phyloP scores from a whole-genome alignment of 2,888 invertebrate genomes.

The Drosophila anomalata region DNA sequence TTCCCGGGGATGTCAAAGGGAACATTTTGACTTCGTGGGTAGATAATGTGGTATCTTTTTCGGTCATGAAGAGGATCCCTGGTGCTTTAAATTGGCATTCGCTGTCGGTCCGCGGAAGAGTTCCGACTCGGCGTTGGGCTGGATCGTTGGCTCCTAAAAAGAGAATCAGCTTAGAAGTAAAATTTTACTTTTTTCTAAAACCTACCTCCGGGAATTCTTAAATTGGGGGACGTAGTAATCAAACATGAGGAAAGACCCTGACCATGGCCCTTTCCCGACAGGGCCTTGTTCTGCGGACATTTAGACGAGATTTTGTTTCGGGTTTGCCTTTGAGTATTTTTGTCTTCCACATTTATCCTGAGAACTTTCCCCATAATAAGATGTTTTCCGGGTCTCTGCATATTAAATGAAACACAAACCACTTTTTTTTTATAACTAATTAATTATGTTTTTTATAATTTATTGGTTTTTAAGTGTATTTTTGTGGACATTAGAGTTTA shows the following conservation, averaged over 20 bases:
- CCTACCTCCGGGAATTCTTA: slow-evolving; percentile 49
- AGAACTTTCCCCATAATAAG: no score
- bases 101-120: slow-evolving; percentile 61
- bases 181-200: not conserved
- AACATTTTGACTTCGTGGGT: slow-evolving; percentile 69
- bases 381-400: no score
- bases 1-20: slow-evolving; percentile 41
- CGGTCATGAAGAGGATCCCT: slow-evolving; percentile 54
- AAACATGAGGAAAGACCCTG: slow-evolving; percentile 57
- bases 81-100: slow-evolving; percentile 63
- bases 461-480: no score
- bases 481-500: no score
- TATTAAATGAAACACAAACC: no score
- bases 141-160: slow-evolving; percentile 60
- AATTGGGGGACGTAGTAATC: slow-evolving; percentile 48
- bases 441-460: no score
- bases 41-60: slow-evolving; percentile 35
- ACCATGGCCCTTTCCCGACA: slow-evolving; percentile 3
- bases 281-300: no score
- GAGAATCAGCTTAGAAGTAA: not conserved
- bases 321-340: no score
- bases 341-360: no score
- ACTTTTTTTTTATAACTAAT: no score
- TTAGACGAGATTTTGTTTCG: no score
- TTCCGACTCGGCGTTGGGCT: slow-evolving; percentile 49